Conservation (phyloP, 2,888 invertebrate genomes). For the Anthoptus insignis region DNA sequence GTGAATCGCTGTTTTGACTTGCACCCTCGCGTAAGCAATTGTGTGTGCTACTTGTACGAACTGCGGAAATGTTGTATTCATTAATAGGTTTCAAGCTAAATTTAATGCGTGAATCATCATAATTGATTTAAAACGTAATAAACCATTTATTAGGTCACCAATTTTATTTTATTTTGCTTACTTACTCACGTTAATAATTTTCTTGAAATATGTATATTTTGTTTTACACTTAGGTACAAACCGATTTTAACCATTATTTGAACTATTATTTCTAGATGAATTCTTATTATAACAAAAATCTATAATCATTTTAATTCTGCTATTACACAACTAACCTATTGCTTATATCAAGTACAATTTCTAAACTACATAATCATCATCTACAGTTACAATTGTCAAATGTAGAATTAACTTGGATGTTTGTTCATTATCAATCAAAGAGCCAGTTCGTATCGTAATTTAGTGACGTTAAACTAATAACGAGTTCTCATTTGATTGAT, state of each 20-base stretch:
- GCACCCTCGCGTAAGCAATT: slow-evolving; percentile 51
- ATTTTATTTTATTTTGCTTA: no score
- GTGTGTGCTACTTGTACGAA: slow-evolving; percentile 27
- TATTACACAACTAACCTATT: no score
- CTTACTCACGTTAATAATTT: no score
- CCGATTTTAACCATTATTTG: no score
- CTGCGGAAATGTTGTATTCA: slow-evolving; percentile 16
- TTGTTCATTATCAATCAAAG: slow-evolving; percentile 24
- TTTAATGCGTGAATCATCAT: slow-evolving; percentile 15
- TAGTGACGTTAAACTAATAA: slow-evolving; percentile 65
- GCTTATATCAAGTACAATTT: no score
- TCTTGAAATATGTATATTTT: no score
- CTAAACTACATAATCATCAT: background rate
- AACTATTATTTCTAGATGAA: no score
- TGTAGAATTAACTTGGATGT: background rate
- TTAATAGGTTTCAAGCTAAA: background rate
- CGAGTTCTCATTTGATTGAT: slow-evolving; percentile 77
- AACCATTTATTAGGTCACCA: no score
- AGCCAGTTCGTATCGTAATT: slow-evolving; percentile 51
- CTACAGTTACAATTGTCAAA: background rate
- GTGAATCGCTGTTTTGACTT: slow-evolving; percentile 68
- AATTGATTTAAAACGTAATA: background rate
- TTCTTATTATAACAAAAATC: no score
- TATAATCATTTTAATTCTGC: no score
- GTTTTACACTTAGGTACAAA: no score